These are phyloP conservation scores for Myiopsitta monachus DNA, from an alignment of 2,113 vertebrate species.

Conservation along the genomic window DNA sequence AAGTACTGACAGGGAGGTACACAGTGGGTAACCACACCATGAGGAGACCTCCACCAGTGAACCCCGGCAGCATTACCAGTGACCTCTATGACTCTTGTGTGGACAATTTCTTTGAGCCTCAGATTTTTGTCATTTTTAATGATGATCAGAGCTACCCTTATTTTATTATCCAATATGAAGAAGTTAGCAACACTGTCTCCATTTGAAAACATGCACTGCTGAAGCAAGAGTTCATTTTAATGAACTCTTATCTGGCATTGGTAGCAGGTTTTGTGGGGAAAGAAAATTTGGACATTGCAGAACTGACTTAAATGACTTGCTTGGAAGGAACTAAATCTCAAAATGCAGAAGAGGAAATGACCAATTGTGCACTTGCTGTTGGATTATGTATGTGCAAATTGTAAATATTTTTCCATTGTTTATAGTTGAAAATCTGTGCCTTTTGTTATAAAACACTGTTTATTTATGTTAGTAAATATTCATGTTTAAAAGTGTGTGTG, in stretches of 20 bases:
- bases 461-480: constrained; percentile 93
- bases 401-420: constrained; percentile 86
- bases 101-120: constrained; percentile 97
- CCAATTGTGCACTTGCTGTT: constrained; percentile 69
- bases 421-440: constrained; percentile 87
- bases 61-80: constrained; percentile 88
- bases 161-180: constrained; percentile 98
- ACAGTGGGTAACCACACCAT: constrained; percentile 95
- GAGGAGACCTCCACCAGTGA: constrained; percentile 92
- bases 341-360: constrained; percentile 34
- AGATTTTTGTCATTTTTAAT: constrained; percentile 99
- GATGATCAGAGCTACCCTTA: constrained; percentile 99
- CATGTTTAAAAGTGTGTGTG: constrained; percentile 71
- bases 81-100: constrained; percentile 98
- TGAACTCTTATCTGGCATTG: constrained; percentile 32
- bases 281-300: not conserved
- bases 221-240: not conserved
- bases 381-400: constrained; percentile 75
- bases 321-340: not conserved
- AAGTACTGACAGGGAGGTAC: constrained; percentile 94
- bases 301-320: not conserved
- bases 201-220: constrained; percentile 78
- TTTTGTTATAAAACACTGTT: constrained; percentile 90
- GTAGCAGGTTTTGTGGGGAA: constrained; percentile 37
- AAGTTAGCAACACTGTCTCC: constrained; percentile 90